A percentile compares a stretch with the other conserved stretches of the same genome.
Conservation (phyloP, 1,140 invertebrate species). For the Anadara kagoshimensis region DNA sequence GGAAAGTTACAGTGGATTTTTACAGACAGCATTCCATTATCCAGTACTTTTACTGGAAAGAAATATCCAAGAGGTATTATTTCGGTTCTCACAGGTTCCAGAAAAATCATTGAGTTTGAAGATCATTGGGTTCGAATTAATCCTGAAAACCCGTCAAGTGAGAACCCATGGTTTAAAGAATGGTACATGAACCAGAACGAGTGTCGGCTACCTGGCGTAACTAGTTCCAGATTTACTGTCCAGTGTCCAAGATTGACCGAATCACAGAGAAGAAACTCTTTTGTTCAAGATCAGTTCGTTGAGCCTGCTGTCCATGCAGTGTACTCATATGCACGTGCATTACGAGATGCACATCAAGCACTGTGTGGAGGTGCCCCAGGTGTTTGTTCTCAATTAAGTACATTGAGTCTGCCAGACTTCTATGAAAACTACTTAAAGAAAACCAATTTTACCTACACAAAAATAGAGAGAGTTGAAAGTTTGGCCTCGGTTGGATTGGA, state of each 20-base stretch:
- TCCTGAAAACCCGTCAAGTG: constrained; percentile 50
- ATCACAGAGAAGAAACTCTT: constrained; percentile 41
- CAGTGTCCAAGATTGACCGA: constrained; percentile 26
- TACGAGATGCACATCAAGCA: constrained; percentile 69
- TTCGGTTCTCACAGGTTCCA: constrained; percentile 59
- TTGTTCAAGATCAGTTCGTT: constrained; percentile 69
- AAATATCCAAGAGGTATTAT: constrained; percentile 60
- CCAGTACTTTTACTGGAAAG: constrained; percentile 46
- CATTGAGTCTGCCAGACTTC: constrained; percentile 68
- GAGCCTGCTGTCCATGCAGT: constrained; percentile 73
- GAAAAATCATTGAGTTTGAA: constrained; percentile 66
- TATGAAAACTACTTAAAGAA: constrained; percentile 70
- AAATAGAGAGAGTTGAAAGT: constrained; percentile 64
- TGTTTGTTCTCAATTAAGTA: constrained; percentile 61
- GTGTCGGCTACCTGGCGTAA: constrained; percentile 49
- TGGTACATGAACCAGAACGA: constrained; percentile 67
- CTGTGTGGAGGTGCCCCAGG: constrained; percentile 65
- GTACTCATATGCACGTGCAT: constrained; percentile 71
- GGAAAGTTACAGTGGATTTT: constrained; percentile 66
- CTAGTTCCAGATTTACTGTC: constrained; percentile 27
- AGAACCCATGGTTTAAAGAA: constrained; percentile 72
- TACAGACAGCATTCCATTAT: constrained; percentile 58
- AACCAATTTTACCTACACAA: constrained; percentile 68
- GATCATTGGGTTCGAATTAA: constrained; percentile 72
- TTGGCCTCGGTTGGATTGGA: constrained; percentile 69